Evolutionary conservation across 2,797 vertebrate species (phyloP).

Genomic region (Hybognathus amarus): DNA sequence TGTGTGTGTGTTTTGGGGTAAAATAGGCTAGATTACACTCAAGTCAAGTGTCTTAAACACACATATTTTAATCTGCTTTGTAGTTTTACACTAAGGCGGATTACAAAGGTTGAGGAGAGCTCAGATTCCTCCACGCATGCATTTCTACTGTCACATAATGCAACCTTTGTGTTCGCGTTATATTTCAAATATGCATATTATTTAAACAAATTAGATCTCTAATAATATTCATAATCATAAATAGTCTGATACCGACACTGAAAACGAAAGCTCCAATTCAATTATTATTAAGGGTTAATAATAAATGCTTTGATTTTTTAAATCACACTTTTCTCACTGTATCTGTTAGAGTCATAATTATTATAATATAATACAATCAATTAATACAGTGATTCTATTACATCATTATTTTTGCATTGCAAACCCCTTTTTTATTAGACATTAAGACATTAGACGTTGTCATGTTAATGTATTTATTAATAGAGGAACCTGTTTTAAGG

Average conservation of each 20-base stretch:
- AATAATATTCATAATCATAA: not conserved
- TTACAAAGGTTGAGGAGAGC: slow-evolving; percentile 54
- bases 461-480: not conserved
- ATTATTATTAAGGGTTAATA: not conserved
- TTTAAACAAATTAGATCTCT: too few species aligned
- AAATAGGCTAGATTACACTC: slow-evolving; percentile 50
- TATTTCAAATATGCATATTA: not conserved
- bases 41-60: slow-evolving; percentile 51
- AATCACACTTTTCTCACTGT: not conserved
- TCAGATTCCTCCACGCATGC: slow-evolving; percentile 25
- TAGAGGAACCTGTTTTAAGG: too few species aligned
- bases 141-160: not conserved
- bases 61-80: slow-evolving; percentile 59
- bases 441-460: too few species aligned
- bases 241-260: not conserved
- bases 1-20: slow-evolving; percentile 20
- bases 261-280: not conserved
- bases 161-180: not conserved
- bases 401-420: not conserved
- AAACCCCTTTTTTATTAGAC: not conserved
- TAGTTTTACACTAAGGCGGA: slow-evolving; percentile 56
- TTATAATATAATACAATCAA: not conserved
- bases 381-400: not conserved
- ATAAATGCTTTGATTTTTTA: not conserved
- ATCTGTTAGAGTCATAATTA: not conserved